These are phyloP conservation scores for Choristoneura rosaceana DNA, from an alignment of 2,888 invertebrate genomes.

Conservation along the genomic window DNA sequence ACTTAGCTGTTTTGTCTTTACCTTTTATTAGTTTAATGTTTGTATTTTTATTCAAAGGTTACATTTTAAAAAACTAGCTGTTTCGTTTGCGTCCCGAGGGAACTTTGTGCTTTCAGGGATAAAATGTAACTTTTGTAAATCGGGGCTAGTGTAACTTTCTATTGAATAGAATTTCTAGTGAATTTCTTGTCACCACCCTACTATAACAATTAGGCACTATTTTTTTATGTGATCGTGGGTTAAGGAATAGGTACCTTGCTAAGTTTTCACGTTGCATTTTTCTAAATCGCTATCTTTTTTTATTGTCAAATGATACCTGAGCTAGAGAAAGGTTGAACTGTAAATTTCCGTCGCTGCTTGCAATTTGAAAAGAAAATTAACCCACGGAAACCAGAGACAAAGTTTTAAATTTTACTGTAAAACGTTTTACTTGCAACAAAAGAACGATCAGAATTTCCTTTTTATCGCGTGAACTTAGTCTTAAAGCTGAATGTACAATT, in stretches of 20 bases:
- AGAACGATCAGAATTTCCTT: conserved; percentile 1
- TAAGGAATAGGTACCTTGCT: no score
- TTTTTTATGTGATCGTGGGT: no score
- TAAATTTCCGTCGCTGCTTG: background rate
- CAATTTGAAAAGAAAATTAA: conserved; percentile 20
- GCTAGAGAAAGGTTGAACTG: conserved; percentile 21
- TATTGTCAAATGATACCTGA: background rate
- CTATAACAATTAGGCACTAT: no score
- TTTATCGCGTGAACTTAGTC: background rate
- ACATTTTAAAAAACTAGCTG: background rate
- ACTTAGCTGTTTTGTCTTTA: conserved; percentile 17
- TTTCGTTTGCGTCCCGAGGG: no score
- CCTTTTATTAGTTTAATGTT: background rate
- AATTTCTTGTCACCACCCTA: no score
- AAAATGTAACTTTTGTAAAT: no score
- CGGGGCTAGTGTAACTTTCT: no score
- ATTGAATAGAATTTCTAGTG: no score
- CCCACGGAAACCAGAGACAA: conserved; percentile 11
- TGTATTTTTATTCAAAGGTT: background rate
- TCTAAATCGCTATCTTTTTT: background rate
- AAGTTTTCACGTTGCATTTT: background rate
- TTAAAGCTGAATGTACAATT: no score
- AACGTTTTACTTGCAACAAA: conserved; percentile 8
- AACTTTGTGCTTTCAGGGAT: no score
- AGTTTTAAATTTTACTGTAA: conserved; percentile 22